These are phyloP conservation scores for Cossypha niveicapilla DNA, from an alignment of 2,797 vertebrate species.

Conservation along the genomic window DNA sequence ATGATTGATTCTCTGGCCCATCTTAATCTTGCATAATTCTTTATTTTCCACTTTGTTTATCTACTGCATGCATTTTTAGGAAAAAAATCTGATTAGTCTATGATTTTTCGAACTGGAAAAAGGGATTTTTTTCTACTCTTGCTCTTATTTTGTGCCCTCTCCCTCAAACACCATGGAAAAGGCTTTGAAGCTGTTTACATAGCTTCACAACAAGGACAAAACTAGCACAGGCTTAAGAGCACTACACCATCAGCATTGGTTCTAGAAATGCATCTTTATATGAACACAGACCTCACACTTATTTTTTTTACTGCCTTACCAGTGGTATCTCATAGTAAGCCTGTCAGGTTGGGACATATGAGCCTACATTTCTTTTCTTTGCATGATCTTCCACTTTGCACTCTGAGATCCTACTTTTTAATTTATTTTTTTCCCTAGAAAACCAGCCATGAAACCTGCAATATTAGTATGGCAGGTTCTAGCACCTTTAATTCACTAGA, in stretches of 20 bases:
- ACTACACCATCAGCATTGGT: not conserved
- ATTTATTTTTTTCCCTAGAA: not conserved
- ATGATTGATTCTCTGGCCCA: not conserved
- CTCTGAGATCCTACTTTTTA: not conserved
- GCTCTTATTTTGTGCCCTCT: not conserved
- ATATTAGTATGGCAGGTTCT: not conserved
- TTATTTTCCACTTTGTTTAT: not conserved
- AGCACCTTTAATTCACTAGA: not conserved
- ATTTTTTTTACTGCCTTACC: not conserved
- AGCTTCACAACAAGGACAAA: not conserved
- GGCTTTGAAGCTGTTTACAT: not conserved
- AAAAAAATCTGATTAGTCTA: not conserved
- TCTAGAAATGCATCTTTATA: not conserved
- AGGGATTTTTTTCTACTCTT: not conserved
- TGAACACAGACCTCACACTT: not conserved
- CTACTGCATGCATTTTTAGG: not conserved
- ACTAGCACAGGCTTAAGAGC: not conserved
- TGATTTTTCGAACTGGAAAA: not conserved
- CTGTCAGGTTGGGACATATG: not conserved
- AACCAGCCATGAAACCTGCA: not conserved
- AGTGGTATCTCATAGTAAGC: not conserved
- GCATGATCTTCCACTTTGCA: not conserved
- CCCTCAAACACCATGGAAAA: not conserved
- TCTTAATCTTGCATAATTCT: not conserved
- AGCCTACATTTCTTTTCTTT: not conserved